A percentile compares a stretch with the other conserved stretches of the same genome.
Conservation (phyloP, 2,797 vertebrate species). For the Yasuhikotakia modesta region DNA sequence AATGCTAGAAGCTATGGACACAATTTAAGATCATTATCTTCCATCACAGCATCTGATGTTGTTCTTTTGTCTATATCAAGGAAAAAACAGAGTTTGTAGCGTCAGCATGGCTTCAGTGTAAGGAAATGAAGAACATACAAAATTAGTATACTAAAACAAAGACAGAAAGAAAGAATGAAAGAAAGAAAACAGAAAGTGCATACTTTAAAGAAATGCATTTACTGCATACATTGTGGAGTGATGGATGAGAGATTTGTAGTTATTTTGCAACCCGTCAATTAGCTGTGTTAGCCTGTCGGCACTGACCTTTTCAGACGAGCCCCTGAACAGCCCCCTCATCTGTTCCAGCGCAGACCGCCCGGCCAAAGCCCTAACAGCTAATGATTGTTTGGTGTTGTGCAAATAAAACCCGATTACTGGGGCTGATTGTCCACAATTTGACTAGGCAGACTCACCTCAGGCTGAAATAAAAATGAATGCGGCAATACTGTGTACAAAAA, state of each 20-base stretch:
- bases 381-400: constrained; percentile 77
- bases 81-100: constrained; percentile 65
- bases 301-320: constrained; percentile 86
- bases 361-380: constrained; percentile 84
- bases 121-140: not conserved
- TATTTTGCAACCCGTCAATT: constrained; percentile 64
- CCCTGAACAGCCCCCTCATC: constrained; percentile 78
- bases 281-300: constrained; percentile 63
- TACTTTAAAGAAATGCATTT: not conserved
- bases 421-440: constrained; percentile 90
- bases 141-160: too few relatives aligned
- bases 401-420: constrained; percentile 92
- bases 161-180: constrained; percentile 1
- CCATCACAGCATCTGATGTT: too few relatives aligned
- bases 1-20: not conserved
- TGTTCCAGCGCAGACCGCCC: constrained; percentile 80
- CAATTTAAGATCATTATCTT: not conserved
- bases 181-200: not conserved
- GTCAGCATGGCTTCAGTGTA: constrained; percentile 70
- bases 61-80: not conserved
- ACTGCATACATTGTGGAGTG: not conserved
- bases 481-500: constrained; percentile 85
- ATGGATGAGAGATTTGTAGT: constrained; percentile 34
- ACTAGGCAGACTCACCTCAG: constrained; percentile 89
- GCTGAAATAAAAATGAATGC: constrained; percentile 87